These are phyloP conservation scores for Arrhamphus sclerolepis DNA, from an alignment of 2,797 vertebrate species.

Conservation along the genomic window DNA sequence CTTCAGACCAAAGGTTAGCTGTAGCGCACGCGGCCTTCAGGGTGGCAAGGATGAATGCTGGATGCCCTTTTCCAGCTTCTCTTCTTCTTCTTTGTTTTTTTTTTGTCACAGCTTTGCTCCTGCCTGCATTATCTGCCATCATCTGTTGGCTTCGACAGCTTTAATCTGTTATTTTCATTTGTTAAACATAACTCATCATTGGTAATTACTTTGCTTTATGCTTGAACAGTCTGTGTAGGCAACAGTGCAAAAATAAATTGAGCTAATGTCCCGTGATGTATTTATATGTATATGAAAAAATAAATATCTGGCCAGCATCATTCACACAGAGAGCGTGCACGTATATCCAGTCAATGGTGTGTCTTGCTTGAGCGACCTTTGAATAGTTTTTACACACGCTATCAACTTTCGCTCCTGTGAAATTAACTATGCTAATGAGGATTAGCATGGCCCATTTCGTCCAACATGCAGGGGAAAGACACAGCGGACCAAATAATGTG, in stretches of 20 bases:
- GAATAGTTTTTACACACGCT: constrained; percentile 63
- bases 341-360: constrained; percentile 10
- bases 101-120: constrained; percentile 5
- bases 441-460: constrained; percentile 75
- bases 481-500: constrained; percentile 71
- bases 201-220: not conserved
- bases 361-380: constrained; percentile 59
- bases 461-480: constrained; percentile 54
- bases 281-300: too few species aligned
- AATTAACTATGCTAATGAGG: constrained; percentile 74
- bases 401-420: constrained; percentile 68
- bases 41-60: constrained; percentile 12
- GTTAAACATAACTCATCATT: constrained; percentile 4
- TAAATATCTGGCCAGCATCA: not conserved
- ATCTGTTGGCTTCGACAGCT: constrained; percentile 12
- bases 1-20: constrained; percentile 46
- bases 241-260: not conserved
- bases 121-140: not conserved
- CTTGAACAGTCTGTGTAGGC: not conserved
- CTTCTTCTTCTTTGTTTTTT: not conserved
- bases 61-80: constrained; percentile 23
- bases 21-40: constrained; percentile 7
- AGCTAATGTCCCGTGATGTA: constrained; percentile 12
- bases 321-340: not conserved
- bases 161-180: constrained; percentile 9